Conservation (phyloP, 2,113 vertebrate genomes). For the Etia nguti region DNA sequence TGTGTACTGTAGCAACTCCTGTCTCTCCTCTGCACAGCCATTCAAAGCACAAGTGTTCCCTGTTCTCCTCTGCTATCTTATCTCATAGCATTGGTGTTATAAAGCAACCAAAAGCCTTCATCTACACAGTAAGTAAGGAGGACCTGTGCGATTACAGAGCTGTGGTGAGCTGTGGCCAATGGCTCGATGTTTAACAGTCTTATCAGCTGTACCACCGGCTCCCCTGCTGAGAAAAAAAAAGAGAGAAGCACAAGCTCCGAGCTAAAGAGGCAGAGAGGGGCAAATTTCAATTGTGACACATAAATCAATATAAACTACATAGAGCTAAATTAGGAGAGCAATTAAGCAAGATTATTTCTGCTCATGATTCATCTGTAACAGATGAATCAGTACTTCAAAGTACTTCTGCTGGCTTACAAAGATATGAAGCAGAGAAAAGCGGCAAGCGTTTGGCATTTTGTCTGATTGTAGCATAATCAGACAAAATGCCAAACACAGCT, state of each 20-base stretch:
- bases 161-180: background rate
- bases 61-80: conserved; percentile 2
- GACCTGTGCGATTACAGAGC: background rate
- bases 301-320: background rate
- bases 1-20: background rate
- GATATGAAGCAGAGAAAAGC: background rate
- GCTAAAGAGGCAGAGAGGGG: background rate
- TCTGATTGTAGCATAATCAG: background rate
- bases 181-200: background rate
- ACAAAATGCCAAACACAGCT: background rate
- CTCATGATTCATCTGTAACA: background rate
- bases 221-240: background rate
- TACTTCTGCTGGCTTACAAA: background rate
- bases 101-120: background rate
- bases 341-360: background rate
- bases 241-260: background rate
- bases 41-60: background rate
- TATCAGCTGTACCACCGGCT: conserved; percentile 1
- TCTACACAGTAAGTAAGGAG: background rate
- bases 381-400: background rate
- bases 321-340: background rate
- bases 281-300: background rate
- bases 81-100: background rate
- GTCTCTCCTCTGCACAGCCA: background rate
- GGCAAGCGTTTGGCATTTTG: background rate